Conservation (phyloP, 2,888 invertebrate genomes). For the Epirrhoe alternata region DNA sequence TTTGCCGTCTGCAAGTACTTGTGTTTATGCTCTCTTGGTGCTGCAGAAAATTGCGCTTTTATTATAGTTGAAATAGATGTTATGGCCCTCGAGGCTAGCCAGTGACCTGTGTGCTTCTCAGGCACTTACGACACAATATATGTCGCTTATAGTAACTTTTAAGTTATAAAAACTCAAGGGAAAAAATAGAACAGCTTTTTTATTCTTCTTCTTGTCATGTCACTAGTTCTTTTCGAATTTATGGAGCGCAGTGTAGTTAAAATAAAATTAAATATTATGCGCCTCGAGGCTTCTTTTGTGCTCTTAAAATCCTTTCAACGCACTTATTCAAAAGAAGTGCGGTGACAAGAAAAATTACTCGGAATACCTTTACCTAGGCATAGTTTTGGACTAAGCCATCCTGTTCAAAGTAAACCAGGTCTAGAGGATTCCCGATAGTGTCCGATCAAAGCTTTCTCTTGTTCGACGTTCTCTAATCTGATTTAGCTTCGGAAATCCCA, state of each 20-base stretch:
- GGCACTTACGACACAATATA: not conserved
- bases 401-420: slow-evolving; percentile 25
- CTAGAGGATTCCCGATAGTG: slow-evolving; percentile 27
- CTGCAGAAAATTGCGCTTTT: slow-evolving; percentile 31
- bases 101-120: slow-evolving; percentile 15
- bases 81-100: slow-evolving; percentile 8
- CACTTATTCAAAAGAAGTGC: not conserved
- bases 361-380: slow-evolving; percentile 2
- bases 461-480: slow-evolving; percentile 30
- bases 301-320: too few relatives aligned
- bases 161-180: not conserved
- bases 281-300: too few relatives aligned
- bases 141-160: not conserved
- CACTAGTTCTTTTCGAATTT: too few relatives aligned
- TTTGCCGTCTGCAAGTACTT: slow-evolving; percentile 21
- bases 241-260: too few relatives aligned
- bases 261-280: too few relatives aligned
- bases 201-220: too few relatives aligned
- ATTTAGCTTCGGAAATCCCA: slow-evolving; percentile 15
- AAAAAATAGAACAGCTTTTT: too few relatives aligned
- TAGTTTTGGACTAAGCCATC: slow-evolving; percentile 7
- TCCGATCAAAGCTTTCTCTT: slow-evolving; percentile 29
- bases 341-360: not conserved
- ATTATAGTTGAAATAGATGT: slow-evolving; percentile 25
- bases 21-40: slow-evolving; percentile 27